Percentiles rank a stretch among this genome's conserved stretches.
phyloP scores from a whole-genome alignment of 2,113 vertebrate species.

The Struthidea cinerea region DNA sequence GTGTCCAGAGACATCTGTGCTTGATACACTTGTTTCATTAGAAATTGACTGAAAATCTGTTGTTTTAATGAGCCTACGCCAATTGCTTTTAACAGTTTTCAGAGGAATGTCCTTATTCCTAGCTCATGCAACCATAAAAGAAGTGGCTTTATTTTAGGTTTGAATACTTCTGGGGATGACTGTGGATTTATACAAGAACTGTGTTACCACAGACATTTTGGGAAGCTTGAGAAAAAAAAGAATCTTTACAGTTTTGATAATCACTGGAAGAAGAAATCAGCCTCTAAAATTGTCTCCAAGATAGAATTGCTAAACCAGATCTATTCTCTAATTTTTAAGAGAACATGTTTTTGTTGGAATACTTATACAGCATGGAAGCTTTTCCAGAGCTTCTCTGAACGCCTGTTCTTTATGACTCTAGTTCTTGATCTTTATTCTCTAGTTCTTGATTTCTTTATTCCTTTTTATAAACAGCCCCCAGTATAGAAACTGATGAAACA shows the following conservation, averaged over 20 bases:
- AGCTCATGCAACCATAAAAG: neutral
- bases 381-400: neutral
- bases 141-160: neutral
- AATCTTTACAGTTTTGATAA: constrained; percentile 13
- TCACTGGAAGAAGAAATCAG: neutral
- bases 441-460: neutral
- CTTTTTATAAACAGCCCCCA: neutral
- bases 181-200: constrained; percentile 1
- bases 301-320: neutral
- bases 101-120: neutral
- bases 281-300: neutral
- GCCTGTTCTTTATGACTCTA: neutral
- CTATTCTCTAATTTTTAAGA: neutral
- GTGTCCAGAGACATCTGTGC: constrained; percentile 38
- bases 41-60: neutral
- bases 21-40: constrained; percentile 14
- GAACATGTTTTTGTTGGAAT: constrained; percentile 22
- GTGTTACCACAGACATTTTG: constrained; percentile 1
- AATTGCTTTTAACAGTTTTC: constrained; percentile 12
- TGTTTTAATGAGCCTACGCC: constrained; percentile 11
- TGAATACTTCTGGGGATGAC: neutral
- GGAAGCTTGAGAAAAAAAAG: neutral
- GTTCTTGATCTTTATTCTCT: neutral
- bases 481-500: neutral
- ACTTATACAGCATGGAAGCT: neutral